Evolutionary conservation across 2,888 invertebrate species (phyloP).

Genomic region (Parnassius mnemosyne): DNA sequence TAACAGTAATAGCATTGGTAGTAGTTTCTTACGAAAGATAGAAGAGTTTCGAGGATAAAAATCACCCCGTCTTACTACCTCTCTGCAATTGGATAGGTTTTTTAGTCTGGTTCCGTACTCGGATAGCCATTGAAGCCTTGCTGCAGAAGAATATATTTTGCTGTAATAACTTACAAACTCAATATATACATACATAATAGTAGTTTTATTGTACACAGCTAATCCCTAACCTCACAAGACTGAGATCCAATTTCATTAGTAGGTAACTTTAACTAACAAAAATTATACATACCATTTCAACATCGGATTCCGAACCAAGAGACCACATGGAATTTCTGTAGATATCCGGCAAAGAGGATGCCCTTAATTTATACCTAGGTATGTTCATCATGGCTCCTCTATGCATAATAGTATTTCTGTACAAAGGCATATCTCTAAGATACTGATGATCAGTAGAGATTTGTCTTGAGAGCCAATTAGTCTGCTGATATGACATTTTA

Average conservation of each 20-base stretch:
- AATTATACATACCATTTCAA: conserved; percentile 81
- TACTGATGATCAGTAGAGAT: conserved; percentile 83
- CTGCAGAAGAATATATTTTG: too few species aligned
- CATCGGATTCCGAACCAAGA: conserved; percentile 78
- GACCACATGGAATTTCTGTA: conserved; percentile 91
- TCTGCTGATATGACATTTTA: conserved; percentile 17
- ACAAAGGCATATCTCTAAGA: conserved; percentile 84
- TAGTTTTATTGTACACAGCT: too few species aligned
- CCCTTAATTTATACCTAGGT: conserved; percentile 87
- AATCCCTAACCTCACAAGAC: too few species aligned
- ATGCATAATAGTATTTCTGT: conserved; percentile 90
- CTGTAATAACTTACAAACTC: too few species aligned
- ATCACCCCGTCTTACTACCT: too few species aligned
- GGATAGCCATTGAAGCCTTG: too few species aligned
- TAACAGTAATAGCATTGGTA: too few species aligned
- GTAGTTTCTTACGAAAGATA: too few species aligned
- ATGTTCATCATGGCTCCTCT: conserved; percentile 92
- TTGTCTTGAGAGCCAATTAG: conserved; percentile 66
- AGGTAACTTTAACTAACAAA: conserved; percentile 29
- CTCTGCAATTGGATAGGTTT: too few species aligned
- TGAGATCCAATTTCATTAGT: not conserved
- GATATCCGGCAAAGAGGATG: conserved; percentile 94
- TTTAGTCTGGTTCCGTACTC: too few species aligned
- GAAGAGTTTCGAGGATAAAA: too few species aligned
- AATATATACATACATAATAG: too few species aligned